These are phyloP conservation scores for Antechinus stuartii DNA, from an alignment of 2,113 vertebrate genomes.

Conservation along the genomic window DNA sequence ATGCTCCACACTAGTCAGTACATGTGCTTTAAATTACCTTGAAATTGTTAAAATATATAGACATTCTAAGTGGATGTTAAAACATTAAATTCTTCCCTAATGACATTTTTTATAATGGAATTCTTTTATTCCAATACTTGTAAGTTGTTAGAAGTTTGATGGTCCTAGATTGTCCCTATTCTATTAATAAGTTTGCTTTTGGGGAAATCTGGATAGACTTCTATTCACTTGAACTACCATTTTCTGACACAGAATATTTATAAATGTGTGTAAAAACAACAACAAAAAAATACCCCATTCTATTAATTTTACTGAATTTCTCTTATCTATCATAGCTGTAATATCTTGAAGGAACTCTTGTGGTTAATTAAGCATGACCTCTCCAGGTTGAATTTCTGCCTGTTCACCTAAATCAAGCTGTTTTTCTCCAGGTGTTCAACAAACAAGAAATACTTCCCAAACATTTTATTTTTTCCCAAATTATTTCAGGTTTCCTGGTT, in stretches of 20 bases:
- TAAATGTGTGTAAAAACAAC: conserved; percentile 8
- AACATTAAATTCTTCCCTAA: conserved; percentile 17
- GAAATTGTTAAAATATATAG: conserved; percentile 29
- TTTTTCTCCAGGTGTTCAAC: conserved; percentile 62
- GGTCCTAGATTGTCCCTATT: background rate
- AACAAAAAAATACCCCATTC: conserved; percentile 26
- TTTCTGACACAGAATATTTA: conserved; percentile 30
- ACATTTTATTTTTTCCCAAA: background rate
- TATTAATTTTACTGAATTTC: conserved; percentile 30
- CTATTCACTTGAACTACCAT: conserved; percentile 45
- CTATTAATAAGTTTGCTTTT: background rate
- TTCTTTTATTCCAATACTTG: background rate
- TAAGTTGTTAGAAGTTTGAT: background rate
- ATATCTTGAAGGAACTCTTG: conserved; percentile 55
- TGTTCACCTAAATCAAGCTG: conserved; percentile 67
- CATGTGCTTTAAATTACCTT: background rate
- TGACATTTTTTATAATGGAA: conserved; percentile 16
- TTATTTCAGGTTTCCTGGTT: background rate
- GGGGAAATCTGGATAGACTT: background rate
- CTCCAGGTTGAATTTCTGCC: conserved; percentile 43
- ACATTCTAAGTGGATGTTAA: background rate
- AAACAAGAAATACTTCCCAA: conserved; percentile 36
- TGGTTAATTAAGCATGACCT: conserved; percentile 64
- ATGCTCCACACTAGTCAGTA: background rate
- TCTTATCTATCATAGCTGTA: conserved; percentile 57